Conservation (phyloP, 1,140 invertebrate genomes). For the Diabrotica virgifera region DNA sequence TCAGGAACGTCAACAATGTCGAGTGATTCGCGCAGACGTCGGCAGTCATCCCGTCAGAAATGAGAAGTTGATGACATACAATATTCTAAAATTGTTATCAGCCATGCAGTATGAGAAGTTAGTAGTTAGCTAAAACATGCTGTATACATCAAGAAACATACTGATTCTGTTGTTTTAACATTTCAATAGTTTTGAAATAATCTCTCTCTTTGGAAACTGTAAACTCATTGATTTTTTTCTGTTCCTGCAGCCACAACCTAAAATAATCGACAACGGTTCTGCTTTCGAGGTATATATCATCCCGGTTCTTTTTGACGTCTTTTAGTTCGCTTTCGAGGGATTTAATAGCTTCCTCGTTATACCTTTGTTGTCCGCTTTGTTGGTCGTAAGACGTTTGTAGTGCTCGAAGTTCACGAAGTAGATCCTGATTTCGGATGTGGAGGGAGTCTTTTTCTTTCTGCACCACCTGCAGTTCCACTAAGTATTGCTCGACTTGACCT, state of each 20-base stretch:
- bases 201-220: slow-evolving; percentile 31
- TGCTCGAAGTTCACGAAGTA: slow-evolving; percentile 28
- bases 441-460: slow-evolving; percentile 35
- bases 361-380: slow-evolving; percentile 29
- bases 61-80: too few species aligned
- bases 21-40: too few species aligned
- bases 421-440: slow-evolving; percentile 32
- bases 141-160: slow-evolving; percentile 17
- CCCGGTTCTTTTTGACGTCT: slow-evolving; percentile 33
- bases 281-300: slow-evolving; percentile 38
- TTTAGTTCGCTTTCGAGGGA: slow-evolving; percentile 34
- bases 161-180: slow-evolving; percentile 27
- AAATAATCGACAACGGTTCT: slow-evolving; percentile 39
- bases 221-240: slow-evolving; percentile 38
- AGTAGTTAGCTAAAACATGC: too few species aligned
- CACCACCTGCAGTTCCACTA: slow-evolving; percentile 30
- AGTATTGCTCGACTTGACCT: slow-evolving; percentile 34
- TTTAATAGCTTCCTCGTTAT: slow-evolving; percentile 26
- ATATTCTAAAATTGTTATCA: too few species aligned
- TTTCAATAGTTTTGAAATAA: slow-evolving; percentile 29
- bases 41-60: too few species aligned
- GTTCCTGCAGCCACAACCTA: slow-evolving; percentile 37
- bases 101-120: too few species aligned
- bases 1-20: too few species aligned
- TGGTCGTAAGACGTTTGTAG: slow-evolving; percentile 28